Evolutionary conservation across 2,113 vertebrate species (phyloP).

Genomic region (Seriola quinqueradiata): DNA sequence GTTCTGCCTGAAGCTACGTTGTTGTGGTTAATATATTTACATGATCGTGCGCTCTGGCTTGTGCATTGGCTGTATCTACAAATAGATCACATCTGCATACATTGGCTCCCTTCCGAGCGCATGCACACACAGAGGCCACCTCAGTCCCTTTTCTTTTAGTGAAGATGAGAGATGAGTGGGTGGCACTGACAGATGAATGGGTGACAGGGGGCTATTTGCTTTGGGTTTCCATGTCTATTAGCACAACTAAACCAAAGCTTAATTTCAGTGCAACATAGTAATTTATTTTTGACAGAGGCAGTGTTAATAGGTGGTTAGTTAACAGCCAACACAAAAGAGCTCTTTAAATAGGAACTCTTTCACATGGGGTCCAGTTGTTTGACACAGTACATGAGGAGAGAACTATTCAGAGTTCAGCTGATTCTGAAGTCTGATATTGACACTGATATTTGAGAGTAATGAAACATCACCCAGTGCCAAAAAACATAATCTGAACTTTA

Average conservation of each 20-base stretch:
- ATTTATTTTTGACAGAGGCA: background rate
- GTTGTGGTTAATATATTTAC: background rate
- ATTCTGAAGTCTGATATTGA: background rate
- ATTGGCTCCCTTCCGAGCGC: background rate
- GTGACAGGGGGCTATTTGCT: slow-evolving; percentile 24
- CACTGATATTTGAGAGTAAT: background rate
- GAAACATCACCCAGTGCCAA: too few relatives aligned
- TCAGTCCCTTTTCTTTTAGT: slow-evolving; percentile 9
- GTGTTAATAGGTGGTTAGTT: background rate
- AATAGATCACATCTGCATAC: slow-evolving; percentile 8
- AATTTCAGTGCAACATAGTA: rapidly evolving
- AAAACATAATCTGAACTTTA: too few relatives aligned
- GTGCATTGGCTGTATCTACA: background rate
- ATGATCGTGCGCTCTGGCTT: background rate
- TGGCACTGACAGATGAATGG: background rate
- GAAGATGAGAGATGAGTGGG: background rate
- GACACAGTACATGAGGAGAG: background rate
- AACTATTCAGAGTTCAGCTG: too few relatives aligned
- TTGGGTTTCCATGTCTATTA: background rate
- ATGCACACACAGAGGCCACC: background rate
- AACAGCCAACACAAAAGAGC: background rate
- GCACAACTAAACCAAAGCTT: background rate
- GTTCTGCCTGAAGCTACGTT: background rate
- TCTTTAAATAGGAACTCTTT: background rate
- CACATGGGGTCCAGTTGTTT: background rate